phyloP scores from a whole-genome alignment of 2,797 vertebrate species.

The Rhinichthys osculus region DNA sequence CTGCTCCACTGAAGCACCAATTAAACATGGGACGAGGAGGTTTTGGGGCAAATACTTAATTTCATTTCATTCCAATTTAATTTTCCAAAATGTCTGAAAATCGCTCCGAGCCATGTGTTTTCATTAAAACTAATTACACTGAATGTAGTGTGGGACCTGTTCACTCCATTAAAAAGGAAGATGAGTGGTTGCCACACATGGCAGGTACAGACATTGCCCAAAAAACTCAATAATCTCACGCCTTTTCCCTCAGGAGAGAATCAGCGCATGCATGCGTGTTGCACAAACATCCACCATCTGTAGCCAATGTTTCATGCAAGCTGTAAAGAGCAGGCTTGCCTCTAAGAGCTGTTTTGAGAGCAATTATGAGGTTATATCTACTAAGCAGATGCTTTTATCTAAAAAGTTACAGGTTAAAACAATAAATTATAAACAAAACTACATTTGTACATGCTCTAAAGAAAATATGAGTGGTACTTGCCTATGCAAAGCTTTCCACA shows the following conservation, averaged over 20 bases:
- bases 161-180: constrained; percentile 18
- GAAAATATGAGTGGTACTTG: neutral
- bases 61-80: constrained; percentile 51
- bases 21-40: constrained; percentile 52
- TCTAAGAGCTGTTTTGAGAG: constrained; percentile 25
- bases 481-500: neutral
- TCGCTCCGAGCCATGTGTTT: constrained; percentile 52
- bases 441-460: neutral
- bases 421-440: constrained; percentile 26
- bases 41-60: constrained; percentile 54
- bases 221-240: constrained; percentile 45
- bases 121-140: constrained; percentile 40
- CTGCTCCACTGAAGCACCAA: constrained; percentile 46
- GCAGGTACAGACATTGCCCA: constrained; percentile 37
- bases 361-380: constrained; percentile 16
- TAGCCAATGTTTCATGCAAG: constrained; percentile 16
- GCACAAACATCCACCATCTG: constrained; percentile 48
- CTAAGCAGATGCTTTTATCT: constrained; percentile 15
- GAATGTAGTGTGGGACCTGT: constrained; percentile 21
- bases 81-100: constrained; percentile 60
- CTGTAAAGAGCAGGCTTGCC: constrained; percentile 12
- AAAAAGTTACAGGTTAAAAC: neutral
- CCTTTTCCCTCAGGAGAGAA: constrained; percentile 36
- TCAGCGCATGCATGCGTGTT: constrained; percentile 35
- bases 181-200: constrained; percentile 14